phyloP scores from a whole-genome alignment of 53 echinoderm and acorn worm genomes.

The Patiria pectinifera region DNA sequence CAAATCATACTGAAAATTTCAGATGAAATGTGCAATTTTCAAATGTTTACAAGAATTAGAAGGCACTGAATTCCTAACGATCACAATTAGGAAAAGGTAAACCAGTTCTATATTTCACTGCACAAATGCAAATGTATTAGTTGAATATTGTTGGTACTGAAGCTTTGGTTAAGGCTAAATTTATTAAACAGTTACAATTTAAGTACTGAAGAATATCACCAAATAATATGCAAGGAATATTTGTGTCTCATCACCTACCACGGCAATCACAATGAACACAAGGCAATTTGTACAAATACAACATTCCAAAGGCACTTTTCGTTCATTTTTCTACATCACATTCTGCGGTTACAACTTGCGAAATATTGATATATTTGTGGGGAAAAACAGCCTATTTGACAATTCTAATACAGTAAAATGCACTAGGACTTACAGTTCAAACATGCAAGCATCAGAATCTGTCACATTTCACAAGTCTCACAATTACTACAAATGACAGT shows the following conservation, averaged over 20 bases:
- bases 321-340: not conserved
- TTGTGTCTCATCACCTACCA: not conserved
- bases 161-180: constrained; percentile 1
- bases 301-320: not conserved
- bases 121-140: not conserved
- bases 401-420: not conserved
- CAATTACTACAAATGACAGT: no score
- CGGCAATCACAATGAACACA: not conserved
- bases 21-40: not conserved
- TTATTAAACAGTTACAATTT: not conserved
- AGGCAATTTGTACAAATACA: not conserved
- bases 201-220: not conserved
- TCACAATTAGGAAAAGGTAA: not conserved
- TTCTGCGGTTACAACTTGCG: not conserved
- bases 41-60: not conserved
- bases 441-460: not conserved
- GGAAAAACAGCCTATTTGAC: not conserved
- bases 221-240: not conserved
- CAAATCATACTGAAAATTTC: not conserved
- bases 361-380: not conserved
- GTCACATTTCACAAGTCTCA: no score
- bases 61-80: not conserved
- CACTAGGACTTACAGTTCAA: not conserved
- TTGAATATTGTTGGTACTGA: not conserved
- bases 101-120: not conserved